Evolutionary conservation across 2,797 vertebrate genomes (phyloP), one percentile per base, ranked within the genome.

Genomic region (Decapterus maruadsi): DNA sequence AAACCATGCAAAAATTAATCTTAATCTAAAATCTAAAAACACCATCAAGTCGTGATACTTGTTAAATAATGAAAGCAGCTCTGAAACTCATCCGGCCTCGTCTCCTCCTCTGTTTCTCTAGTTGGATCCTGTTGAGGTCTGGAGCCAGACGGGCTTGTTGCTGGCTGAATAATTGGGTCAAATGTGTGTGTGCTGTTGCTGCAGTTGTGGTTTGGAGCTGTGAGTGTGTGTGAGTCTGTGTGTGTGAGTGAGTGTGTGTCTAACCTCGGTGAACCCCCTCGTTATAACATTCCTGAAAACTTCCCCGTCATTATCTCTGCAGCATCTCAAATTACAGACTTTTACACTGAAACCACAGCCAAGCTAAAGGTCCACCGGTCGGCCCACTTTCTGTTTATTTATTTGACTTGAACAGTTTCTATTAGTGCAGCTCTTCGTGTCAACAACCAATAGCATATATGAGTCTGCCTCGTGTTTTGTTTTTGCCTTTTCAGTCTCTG

Each of bases 101-200:
- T 69, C 58, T 13, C n/a, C 58, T 14, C n/a, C 55, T 56, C 36
- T 6, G 8, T 67, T 67, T 86, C 64, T 70, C 17, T 62, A n/a
- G 43, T 75, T 79, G 16, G 53, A 69, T 67, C 64, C 45, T 40
- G 13, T 78, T 78, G 63, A 67, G 73, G 62, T 65, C 62, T 56
- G 53, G 43, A 64, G 61, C 63, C 81, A 85, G 69, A 76, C 80
- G 31, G 48, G 65, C 80, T 46, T 54, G 54, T 55, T 80, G 60
- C 70, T 86, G 77, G 72, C 72, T 77, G 36, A 82, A 82, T 68
- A 92, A 88, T 12, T 90, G 64, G 88, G 92, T 92, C 86, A 93
- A 82, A 64, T 86, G 72, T 81, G 60, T 64, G 65, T 51, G 68
- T 58, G 31, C 31, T 34, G 67, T 42, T 59, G 26, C 51, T 72